phyloP scores from a whole-genome alignment of 1,140 invertebrate species.

The Gryon sp. region DNA sequence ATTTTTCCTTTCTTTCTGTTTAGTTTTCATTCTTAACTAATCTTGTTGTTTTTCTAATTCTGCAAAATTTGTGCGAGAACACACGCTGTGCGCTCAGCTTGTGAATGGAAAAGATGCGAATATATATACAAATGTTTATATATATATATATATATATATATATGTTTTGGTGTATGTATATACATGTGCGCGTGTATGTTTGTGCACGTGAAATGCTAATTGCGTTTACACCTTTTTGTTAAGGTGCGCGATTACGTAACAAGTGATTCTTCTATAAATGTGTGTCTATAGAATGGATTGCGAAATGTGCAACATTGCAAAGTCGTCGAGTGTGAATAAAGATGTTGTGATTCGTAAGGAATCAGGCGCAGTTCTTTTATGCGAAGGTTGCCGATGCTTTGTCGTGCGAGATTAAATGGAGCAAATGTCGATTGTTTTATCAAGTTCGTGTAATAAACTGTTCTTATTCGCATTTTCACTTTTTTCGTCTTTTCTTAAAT shows the following conservation, averaged over 20 bases:
- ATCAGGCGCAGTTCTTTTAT: conserved; percentile 12
- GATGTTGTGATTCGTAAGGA: conserved; percentile 36
- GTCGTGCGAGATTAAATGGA: conserved; percentile 24
- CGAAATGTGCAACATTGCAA: conserved; percentile 30
- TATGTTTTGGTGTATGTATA: conserved; percentile 27
- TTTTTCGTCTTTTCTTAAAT: not conserved
- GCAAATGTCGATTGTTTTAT: conserved; percentile 3
- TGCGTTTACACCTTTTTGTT: conserved; percentile 56
- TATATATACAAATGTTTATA: too few relatives aligned
- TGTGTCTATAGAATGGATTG: conserved; percentile 30
- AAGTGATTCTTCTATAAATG: conserved; percentile 23
- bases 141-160: too few relatives aligned
- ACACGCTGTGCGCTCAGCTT: too few relatives aligned
- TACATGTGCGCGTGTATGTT: conserved; percentile 1
- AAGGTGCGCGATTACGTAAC: conserved; percentile 46
- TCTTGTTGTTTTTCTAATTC: too few relatives aligned
- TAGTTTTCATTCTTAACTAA: conserved; percentile 2
- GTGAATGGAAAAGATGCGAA: too few relatives aligned
- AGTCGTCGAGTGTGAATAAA: conserved; percentile 24
- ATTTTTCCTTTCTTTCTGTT: not conserved
- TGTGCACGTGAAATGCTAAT: conserved; percentile 42
- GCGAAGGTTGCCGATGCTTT: conserved; percentile 21
- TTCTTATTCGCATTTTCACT: not conserved
- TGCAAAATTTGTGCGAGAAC: conserved; percentile 9
- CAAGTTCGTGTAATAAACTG: too few relatives aligned